phyloP scores from a whole-genome alignment of 2,797 vertebrate genomes.

The Sciurus vulgaris region DNA sequence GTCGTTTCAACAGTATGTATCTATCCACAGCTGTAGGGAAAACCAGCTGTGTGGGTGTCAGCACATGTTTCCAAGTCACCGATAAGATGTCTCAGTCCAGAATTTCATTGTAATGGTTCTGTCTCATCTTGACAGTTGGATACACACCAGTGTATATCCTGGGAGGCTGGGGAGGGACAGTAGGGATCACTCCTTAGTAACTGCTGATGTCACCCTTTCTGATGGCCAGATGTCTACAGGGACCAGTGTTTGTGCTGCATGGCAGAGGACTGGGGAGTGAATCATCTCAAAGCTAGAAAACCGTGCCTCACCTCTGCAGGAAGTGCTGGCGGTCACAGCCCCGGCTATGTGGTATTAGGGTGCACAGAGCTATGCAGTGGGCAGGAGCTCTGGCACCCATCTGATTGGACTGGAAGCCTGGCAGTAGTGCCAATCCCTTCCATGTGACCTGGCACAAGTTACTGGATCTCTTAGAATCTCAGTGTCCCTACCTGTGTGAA shows the following conservation, averaged over 20 bases:
- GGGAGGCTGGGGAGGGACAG: neutral
- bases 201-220: neutral
- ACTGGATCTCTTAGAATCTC: neutral
- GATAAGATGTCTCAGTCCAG: neutral
- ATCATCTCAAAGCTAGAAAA: conserved; percentile 30
- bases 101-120: neutral
- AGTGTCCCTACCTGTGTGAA: neutral
- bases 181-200: neutral
- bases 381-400: neutral
- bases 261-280: neutral
- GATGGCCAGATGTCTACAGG: neutral
- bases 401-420: neutral
- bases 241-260: neutral
- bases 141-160: neutral
- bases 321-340: neutral
- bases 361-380: too few species aligned
- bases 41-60: neutral
- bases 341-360: neutral
- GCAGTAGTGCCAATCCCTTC: neutral
- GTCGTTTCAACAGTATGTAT: neutral
- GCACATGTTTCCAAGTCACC: neutral
- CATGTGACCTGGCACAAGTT: neutral
- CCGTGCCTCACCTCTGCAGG: neutral
- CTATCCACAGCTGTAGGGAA: neutral
- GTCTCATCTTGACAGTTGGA: neutral